Percentiles rank a stretch among this genome's conserved stretches.
Conservation (phyloP, 2,888 invertebrate species). For the Drosophila niveifrons region DNA sequence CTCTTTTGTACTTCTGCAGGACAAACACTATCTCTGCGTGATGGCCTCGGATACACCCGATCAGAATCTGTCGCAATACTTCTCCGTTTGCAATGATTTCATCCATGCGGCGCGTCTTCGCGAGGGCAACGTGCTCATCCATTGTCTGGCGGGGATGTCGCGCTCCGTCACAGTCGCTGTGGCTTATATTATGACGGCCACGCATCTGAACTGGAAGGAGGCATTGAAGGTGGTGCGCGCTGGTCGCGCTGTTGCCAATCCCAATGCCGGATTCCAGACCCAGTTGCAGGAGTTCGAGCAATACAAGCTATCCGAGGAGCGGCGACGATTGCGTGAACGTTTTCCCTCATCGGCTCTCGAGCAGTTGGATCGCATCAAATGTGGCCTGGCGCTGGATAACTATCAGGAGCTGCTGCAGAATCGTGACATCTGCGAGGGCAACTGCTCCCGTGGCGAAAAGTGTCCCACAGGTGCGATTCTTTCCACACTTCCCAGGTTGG, state of each 20-base stretch:
- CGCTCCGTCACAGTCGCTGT: conserved; percentile 98
- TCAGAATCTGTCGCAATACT: conserved; percentile 97
- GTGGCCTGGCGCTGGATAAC: conserved; percentile 91
- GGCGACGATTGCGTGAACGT: conserved; percentile 92
- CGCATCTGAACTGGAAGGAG: conserved; percentile 95
- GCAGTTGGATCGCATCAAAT: conserved; percentile 91
- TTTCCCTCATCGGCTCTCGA: conserved; percentile 92
- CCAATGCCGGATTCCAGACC: conserved; percentile 97
- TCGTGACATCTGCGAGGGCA: conserved; percentile 94
- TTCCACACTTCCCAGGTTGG: conserved; percentile 4
- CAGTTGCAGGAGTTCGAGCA: conserved; percentile 97
- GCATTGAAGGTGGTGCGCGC: conserved; percentile 96
- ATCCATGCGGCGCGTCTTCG: conserved; percentile 96
- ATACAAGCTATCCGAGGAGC: conserved; percentile 92
- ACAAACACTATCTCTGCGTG: conserved; percentile 97
- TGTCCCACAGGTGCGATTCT: conserved; percentile 91
- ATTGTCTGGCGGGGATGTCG: conserved; percentile 98
- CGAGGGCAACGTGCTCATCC: conserved; percentile 96
- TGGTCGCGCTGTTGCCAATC: conserved; percentile 96
- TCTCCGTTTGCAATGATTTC: conserved; percentile 97
- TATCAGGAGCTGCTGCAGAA: conserved; percentile 93
- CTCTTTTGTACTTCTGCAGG: conserved; percentile 87
- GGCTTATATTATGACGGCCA: conserved; percentile 98
- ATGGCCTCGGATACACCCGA: conserved; percentile 98
- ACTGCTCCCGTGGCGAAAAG: conserved; percentile 92